These are phyloP conservation scores for Anastrepha obliqua DNA, from an alignment of 1,140 invertebrate genomes.

Conservation along the genomic window DNA sequence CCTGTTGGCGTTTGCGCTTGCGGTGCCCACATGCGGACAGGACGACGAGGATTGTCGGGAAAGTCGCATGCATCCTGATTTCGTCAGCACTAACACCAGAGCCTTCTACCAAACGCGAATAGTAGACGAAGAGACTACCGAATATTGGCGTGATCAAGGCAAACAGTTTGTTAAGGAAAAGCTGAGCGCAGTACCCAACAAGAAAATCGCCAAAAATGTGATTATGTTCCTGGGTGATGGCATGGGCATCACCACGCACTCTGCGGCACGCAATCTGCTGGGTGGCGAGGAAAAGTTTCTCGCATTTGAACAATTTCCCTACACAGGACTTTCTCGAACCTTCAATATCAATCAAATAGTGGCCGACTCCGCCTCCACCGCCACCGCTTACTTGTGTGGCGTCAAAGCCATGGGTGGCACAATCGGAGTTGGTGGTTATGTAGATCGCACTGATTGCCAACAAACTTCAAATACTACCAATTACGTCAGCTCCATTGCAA, in stretches of 20 bases:
- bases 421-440: constrained; percentile 82
- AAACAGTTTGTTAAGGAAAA: constrained; percentile 59
- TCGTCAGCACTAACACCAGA: not conserved
- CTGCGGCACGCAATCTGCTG: constrained; percentile 79
- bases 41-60: constrained; percentile 57
- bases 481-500: constrained; percentile 80
- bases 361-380: constrained; percentile 79
- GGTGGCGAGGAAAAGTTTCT: constrained; percentile 80
- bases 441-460: constrained; percentile 78
- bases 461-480: constrained; percentile 75
- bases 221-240: constrained; percentile 87
- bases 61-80: constrained; percentile 57
- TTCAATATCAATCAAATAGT: constrained; percentile 82
- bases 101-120: not conserved
- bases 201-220: constrained; percentile 80
- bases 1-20: not conserved
- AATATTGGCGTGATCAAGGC: constrained; percentile 64
- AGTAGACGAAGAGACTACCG: constrained; percentile 60
- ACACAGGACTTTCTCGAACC: constrained; percentile 84
- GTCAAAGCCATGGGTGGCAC: constrained; percentile 87
- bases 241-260: constrained; percentile 83
- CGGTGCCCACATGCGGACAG: constrained; percentile 41
- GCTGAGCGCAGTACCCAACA: constrained; percentile 59
- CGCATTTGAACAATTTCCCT: constrained; percentile 84
- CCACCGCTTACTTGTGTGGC: constrained; percentile 86